phyloP scores from a whole-genome alignment of 1,140 invertebrate genomes.

The Eumeta japonica region DNA sequence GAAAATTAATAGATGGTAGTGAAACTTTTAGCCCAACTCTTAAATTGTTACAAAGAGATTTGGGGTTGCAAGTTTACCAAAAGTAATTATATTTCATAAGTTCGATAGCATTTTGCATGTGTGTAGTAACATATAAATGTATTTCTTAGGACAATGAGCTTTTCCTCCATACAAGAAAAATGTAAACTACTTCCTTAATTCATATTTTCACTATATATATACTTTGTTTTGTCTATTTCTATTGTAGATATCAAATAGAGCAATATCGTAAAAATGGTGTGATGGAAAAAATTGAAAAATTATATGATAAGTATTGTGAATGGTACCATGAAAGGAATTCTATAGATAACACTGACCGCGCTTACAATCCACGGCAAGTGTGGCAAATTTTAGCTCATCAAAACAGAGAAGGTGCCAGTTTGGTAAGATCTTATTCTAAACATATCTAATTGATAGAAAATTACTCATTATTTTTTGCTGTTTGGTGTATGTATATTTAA shows the following conservation, averaged over 20 bases:
- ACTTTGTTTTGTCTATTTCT: conserved; percentile 10
- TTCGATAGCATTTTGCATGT: background rate
- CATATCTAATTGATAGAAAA: no score
- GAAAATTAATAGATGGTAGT: conserved; percentile 69
- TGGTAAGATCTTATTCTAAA: conserved; percentile 43
- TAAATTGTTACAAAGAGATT: conserved; percentile 61
- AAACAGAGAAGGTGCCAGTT: conserved; percentile 57
- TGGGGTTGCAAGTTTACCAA: conserved; percentile 69
- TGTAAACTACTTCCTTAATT: no score
- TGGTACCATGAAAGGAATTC: conserved; percentile 62
- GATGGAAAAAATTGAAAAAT: conserved; percentile 64
- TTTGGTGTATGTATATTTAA: no score
- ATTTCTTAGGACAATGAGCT: no score
- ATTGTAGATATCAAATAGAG: conserved; percentile 63
- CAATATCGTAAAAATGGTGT: conserved; percentile 59
- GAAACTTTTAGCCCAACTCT: conserved; percentile 76
- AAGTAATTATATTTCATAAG: conserved; percentile 46
- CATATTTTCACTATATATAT: conserved; percentile 4
- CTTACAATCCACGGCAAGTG: conserved; percentile 66
- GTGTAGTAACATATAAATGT: conserved; percentile 2
- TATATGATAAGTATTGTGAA: conserved; percentile 71
- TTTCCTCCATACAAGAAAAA: background rate
- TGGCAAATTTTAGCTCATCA: conserved; percentile 70
- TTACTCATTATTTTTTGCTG: no score
- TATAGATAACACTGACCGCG: conserved; percentile 32